Base-by-base conservation (phyloP, 2,113 vertebrate genomes). In the Xyrauchen texanus region DNA sequence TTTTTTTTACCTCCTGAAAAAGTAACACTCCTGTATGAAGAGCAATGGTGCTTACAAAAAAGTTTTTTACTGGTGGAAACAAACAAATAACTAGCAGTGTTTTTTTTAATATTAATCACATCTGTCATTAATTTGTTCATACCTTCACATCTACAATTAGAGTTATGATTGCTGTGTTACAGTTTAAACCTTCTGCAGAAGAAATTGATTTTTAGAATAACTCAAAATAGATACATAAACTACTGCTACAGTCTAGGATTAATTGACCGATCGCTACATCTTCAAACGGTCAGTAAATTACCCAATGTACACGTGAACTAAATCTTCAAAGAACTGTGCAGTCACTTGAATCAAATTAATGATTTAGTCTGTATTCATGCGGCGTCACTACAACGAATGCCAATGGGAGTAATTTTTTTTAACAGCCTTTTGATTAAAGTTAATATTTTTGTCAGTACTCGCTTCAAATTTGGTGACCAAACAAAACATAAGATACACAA, bases 1-100 rank as follows among this genome's bases (percentile, higher is more conserved):
- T 34, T 34, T 60, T 53, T 73, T 78, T 10, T 16, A 66, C n/a
- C 44, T 76, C 71, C 51, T 68, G 42, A 78, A 82, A 34, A 79
- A 51, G 44, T 64, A 78, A 67, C 66, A 76, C 16, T 52, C 47
- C 8, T 21, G 4, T 12, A 21, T 12, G n/a, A 51, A 49, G n/a
- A 49, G 49, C 62, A 82, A 10, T 34, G 21, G 21, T 34, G 21
- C 21, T 34, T 34, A 34, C 21, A 34, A 34, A 34, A 16, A 6
- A 9, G 57, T 10, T 42, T 51, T 47, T 46, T 78, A 61, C 69
- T 78, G 58, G 44, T 65, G 61, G 47, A n/a, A 67, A 58, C 52
- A 53, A 76, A 44, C 21, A 45, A 73, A 5, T 4, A 60, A 73
- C 13, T 61, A 61, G 46, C 21, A 11, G 9, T 55, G 61, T 74